Percentiles rank a stretch among this genome's conserved stretches.
Evolutionary conservation across 2,113 vertebrate genomes (phyloP).

Genomic region (Elgaria multicarinata): DNA sequence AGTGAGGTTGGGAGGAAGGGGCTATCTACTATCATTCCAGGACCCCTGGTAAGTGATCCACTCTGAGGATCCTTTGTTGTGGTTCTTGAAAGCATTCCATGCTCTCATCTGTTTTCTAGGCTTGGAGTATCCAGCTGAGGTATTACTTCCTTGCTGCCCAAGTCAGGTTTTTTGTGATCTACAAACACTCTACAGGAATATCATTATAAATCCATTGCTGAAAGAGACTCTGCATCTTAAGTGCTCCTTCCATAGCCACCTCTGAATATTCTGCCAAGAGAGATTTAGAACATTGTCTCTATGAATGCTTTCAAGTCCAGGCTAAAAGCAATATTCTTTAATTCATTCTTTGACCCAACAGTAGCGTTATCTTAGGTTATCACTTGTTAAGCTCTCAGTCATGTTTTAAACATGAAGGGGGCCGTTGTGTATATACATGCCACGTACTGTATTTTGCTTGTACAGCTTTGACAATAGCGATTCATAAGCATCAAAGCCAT

Average conservation of each 20-base stretch:
- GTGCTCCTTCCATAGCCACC: slow-evolving; percentile 51
- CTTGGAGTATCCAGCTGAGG: slow-evolving; percentile 42
- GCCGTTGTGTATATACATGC: slow-evolving; percentile 56
- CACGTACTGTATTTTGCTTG: slow-evolving; percentile 57
- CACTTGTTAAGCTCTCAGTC: slow-evolving; percentile 66
- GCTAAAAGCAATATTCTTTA: slow-evolving; percentile 74
- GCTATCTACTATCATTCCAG: not conserved
- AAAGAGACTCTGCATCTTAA: slow-evolving; percentile 69
- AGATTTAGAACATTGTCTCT: slow-evolving; percentile 70
- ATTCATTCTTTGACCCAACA: slow-evolving; percentile 73
- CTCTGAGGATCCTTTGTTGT: slow-evolving; percentile 22
- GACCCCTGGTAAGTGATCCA: not conserved
- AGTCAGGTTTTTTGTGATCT: slow-evolving; percentile 64
- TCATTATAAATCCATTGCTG: slow-evolving; percentile 66
- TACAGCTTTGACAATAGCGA: slow-evolving; percentile 64
- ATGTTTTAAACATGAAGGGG: slow-evolving; percentile 74
- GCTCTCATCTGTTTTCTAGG: slow-evolving; percentile 41
- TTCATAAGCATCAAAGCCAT: slow-evolving; percentile 70
- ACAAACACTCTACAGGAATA: slow-evolving; percentile 61
- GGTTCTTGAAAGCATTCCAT: slow-evolving; percentile 43
- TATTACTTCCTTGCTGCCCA: slow-evolving; percentile 56
- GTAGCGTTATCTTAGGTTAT: slow-evolving; percentile 74
- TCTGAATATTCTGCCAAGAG: slow-evolving; percentile 72
- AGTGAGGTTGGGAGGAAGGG: not conserved
- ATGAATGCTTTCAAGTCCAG: slow-evolving; percentile 73